These are phyloP conservation scores for Porites lobata DNA, from an alignment of 92 coral and sea anemone species.

Conservation along the genomic window DNA sequence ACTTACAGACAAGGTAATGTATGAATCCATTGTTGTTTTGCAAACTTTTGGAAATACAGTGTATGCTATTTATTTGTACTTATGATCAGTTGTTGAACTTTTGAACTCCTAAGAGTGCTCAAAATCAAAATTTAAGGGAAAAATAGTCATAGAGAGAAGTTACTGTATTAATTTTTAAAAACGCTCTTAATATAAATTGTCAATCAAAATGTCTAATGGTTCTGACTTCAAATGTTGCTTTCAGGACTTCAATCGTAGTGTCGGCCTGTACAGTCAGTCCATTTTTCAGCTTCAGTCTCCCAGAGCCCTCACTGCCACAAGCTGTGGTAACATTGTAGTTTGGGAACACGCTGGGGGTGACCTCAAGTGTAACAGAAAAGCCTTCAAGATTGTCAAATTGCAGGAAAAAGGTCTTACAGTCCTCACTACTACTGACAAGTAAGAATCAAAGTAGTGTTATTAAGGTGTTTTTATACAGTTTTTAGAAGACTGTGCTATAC, in stretches of 20 bases:
- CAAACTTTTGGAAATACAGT: too few species aligned
- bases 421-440: conserved; percentile 91
- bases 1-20: conserved; percentile 88
- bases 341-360: conserved; percentile 96
- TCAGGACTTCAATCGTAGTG: conserved; percentile 97
- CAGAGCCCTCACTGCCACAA: conserved; percentile 94
- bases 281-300: conserved; percentile 92
- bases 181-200: too few species aligned
- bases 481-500: too few species aligned
- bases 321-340: conserved; percentile 97
- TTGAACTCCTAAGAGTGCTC: too few species aligned
- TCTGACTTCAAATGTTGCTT: neutral
- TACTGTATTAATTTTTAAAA: too few species aligned
- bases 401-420: conserved; percentile 97
- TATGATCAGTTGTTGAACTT: neutral
- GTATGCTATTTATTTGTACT: neutral
- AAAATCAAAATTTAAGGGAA: too few species aligned
- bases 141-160: too few species aligned
- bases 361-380: conserved; percentile 91
- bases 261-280: conserved; percentile 97
- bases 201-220: too few species aligned
- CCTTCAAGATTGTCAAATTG: conserved; percentile 96
- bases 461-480: too few species aligned
- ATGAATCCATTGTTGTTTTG: neutral
- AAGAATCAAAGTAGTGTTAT: neutral